Conservation (phyloP, 2,797 vertebrate species). For the Scleropages formosus region DNA sequence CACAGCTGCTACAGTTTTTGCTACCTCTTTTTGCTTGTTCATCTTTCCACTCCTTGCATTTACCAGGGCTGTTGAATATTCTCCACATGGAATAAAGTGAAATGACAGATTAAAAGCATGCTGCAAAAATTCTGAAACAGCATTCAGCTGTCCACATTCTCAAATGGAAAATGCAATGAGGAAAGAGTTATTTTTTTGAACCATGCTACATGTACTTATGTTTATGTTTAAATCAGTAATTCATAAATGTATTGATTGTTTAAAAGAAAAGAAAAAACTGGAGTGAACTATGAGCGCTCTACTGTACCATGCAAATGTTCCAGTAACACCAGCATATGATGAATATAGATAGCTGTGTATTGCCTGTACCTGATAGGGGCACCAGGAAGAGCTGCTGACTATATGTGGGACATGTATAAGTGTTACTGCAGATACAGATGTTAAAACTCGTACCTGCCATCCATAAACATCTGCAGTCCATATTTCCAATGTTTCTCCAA, state of each 20-base stretch:
- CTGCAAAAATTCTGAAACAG: too few relatives aligned
- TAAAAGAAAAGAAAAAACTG: neutral
- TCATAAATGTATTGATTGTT: neutral
- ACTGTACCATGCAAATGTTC: neutral
- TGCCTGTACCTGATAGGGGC: neutral
- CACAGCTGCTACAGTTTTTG: slow-evolving; percentile 1
- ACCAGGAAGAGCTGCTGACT: neutral
- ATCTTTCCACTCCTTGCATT: neutral
- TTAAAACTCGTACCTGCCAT: neutral
- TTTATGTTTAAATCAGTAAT: neutral
- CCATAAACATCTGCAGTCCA: neutral
- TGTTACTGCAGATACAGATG: neutral
- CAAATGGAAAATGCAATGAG: neutral
- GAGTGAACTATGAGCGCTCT: slow-evolving; percentile 9
- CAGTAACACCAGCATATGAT: neutral
- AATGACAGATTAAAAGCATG: too few relatives aligned
- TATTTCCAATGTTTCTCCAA: neutral
- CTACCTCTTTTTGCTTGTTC: too few relatives aligned
- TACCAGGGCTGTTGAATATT: neutral
- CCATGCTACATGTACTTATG: slow-evolving; percentile 18
- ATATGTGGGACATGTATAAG: neutral
- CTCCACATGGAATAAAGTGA: too few relatives aligned
- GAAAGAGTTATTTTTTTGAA: neutral
- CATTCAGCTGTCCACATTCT: neutral
- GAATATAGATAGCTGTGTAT: neutral